phyloP scores from a whole-genome alignment of 2,888 invertebrate genomes.

The Synergus umbraculus region DNA sequence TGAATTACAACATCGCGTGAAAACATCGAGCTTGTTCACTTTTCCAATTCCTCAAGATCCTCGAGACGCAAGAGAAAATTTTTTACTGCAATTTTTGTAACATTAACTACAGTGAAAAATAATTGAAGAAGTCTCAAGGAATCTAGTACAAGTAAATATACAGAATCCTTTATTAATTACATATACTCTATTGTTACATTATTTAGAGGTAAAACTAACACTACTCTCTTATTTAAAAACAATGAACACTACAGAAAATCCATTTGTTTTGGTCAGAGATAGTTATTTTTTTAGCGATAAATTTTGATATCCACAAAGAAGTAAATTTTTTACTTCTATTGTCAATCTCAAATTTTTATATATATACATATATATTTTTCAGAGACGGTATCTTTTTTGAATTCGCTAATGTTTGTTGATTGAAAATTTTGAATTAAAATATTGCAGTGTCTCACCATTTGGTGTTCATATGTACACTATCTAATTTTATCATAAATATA shows the following conservation, averaged over 20 bases:
- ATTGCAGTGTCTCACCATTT: slow-evolving; percentile 32
- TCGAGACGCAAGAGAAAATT: neutral
- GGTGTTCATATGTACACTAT: slow-evolving; percentile 53
- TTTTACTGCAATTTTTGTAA: neutral
- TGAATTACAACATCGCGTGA: slow-evolving; percentile 18
- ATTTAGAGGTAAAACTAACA: neutral
- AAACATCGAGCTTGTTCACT: slow-evolving; percentile 1
- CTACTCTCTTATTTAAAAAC: neutral
- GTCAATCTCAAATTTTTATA: neutral
- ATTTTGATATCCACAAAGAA: neutral
- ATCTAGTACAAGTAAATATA: neutral
- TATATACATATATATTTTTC: neutral
- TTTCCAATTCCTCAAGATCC: slow-evolving; percentile 1
- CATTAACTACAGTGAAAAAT: neutral
- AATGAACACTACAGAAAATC: neutral
- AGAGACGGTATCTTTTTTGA: too few relatives aligned
- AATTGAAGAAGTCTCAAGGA: neutral
- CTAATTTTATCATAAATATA: slow-evolving; percentile 54
- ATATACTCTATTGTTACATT: slow-evolving; percentile 19
- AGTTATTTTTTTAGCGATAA: neutral
- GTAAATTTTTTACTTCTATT: neutral
- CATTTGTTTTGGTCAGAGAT: neutral
- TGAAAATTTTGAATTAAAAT: slow-evolving; percentile 17
- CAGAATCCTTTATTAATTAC: slow-evolving; percentile 11
- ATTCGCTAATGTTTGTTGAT: neutral